A percentile compares a stretch with the other conserved stretches of the same genome.
These are phyloP conservation scores for Ara ararauna DNA, from an alignment of 2,797 vertebrate species.

Conservation along the genomic window DNA sequence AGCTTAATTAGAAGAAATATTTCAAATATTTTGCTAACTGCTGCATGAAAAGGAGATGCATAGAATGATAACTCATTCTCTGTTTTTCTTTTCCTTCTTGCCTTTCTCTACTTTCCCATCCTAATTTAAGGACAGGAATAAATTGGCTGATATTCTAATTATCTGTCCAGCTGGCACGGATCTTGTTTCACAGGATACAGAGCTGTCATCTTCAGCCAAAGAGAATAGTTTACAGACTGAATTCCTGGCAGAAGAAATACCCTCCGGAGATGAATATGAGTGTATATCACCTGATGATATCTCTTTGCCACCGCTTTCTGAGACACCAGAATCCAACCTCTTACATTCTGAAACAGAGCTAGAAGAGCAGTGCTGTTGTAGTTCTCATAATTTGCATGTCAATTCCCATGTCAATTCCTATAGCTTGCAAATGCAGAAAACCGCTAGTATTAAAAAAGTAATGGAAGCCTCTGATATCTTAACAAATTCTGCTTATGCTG, in stretches of 20 bases:
- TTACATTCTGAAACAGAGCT: slow-evolving; percentile 85
- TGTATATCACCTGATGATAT: slow-evolving; percentile 91
- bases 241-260: slow-evolving; percentile 79
- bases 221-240: slow-evolving; percentile 74
- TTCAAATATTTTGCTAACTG: background rate
- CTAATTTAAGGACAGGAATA: slow-evolving; percentile 63
- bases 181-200: slow-evolving; percentile 64
- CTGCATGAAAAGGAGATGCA: background rate
- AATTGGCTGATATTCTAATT: slow-evolving; percentile 32
- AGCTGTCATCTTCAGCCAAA: slow-evolving; percentile 54
- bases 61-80: background rate
- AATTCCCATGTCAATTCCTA: slow-evolving; percentile 76
- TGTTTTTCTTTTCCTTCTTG: background rate
- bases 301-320: slow-evolving; percentile 90
- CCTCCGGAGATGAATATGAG: slow-evolving; percentile 89
- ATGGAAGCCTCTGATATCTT: slow-evolving; percentile 44
- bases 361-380: slow-evolving; percentile 81
- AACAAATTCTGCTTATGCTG: slow-evolving; percentile 72
- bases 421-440: slow-evolving; percentile 76
- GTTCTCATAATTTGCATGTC: slow-evolving; percentile 77
- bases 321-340: slow-evolving; percentile 87
- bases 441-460: slow-evolving; percentile 38
- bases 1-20: background rate
- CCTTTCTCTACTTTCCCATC: background rate
- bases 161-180: slow-evolving; percentile 67